Percentiles rank a stretch among this genome's conserved stretches.
These are phyloP conservation scores for Meriones psammophilus DNA, from an alignment of 2,797 vertebrate genomes.

Conservation along the genomic window DNA sequence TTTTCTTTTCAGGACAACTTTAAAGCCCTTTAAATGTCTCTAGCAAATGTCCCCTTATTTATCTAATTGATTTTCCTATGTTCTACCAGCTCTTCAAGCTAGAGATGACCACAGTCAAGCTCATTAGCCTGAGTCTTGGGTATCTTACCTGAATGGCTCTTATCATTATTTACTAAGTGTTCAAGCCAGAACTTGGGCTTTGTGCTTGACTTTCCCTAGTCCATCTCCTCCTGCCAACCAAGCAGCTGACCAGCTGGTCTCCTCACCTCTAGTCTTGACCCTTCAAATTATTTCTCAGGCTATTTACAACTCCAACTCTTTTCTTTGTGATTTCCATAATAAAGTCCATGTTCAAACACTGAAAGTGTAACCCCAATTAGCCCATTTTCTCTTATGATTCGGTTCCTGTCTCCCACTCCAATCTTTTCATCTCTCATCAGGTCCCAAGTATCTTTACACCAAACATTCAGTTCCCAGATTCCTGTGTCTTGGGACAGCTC, in stretches of 20 bases:
- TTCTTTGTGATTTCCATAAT: slow-evolving; percentile 44
- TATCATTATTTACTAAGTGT: neutral
- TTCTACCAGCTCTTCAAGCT: neutral
- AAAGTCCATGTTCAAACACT: neutral
- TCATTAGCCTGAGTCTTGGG: neutral
- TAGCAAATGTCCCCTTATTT: neutral
- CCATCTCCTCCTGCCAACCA: neutral
- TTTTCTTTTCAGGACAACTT: neutral
- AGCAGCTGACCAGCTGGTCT: neutral
- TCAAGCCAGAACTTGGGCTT: neutral
- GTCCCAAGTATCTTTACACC: neutral
- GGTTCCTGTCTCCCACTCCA: neutral
- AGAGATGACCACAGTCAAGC: neutral
- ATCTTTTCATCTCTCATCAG: neutral
- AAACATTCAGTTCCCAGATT: neutral
- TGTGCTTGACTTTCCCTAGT: neutral
- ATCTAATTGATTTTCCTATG: neutral
- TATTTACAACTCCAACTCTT: neutral
- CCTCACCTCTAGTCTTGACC: neutral
- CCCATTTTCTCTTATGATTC: neutral
- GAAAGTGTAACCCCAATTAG: neutral
- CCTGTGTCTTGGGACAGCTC: neutral
- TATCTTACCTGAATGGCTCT: neutral
- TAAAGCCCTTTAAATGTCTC: neutral
- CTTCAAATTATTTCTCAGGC: neutral